These are phyloP conservation scores for Atopsyche davidsoni DNA, from an alignment of 1,140 invertebrate genomes.

Conservation along the genomic window DNA sequence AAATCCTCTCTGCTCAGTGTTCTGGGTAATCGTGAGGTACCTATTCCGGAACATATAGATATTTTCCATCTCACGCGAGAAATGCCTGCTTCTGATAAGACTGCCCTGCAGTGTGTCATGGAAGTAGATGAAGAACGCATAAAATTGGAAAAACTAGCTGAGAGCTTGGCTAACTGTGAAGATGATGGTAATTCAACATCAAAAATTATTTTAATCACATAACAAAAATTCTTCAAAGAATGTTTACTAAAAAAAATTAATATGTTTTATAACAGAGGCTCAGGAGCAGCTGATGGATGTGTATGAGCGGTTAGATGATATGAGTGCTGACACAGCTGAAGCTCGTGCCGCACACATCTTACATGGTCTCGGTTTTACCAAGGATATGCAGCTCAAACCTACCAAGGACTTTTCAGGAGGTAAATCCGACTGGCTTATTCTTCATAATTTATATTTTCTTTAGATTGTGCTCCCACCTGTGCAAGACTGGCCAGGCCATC, in stretches of 20 bases:
- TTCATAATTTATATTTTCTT: constrained; percentile 10
- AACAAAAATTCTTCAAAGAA: too few relatives aligned
- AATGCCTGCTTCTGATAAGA: constrained; percentile 92
- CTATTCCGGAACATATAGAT: constrained; percentile 95
- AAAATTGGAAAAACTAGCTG: constrained; percentile 87
- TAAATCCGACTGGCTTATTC: constrained; percentile 26
- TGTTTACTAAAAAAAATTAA: not conserved
- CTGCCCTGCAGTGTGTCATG: constrained; percentile 93
- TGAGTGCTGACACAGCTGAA: constrained; percentile 92
- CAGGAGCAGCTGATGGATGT: constrained; percentile 97
- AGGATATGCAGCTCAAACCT: constrained; percentile 86
- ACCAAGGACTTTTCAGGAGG: constrained; percentile 92
- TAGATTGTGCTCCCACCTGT: too few relatives aligned
- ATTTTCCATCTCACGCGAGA: constrained; percentile 96
- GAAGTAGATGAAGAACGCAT: constrained; percentile 95
- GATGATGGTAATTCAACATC: constrained; percentile 75
- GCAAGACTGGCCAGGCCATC: too few relatives aligned
- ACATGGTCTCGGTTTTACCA: constrained; percentile 93
- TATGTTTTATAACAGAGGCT: constrained; percentile 60
- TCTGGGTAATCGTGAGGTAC: constrained; percentile 89
- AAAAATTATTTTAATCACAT: too few relatives aligned
- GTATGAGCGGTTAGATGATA: constrained; percentile 95
- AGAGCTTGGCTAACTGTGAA: constrained; percentile 76
- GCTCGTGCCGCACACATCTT: constrained; percentile 90
- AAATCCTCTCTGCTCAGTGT: constrained; percentile 92